A percentile compares a stretch with the other conserved stretches of the same genome.
Evolutionary conservation across 2,888 invertebrate genomes (phyloP).

Genomic region (Aleiodes testaceus): DNA sequence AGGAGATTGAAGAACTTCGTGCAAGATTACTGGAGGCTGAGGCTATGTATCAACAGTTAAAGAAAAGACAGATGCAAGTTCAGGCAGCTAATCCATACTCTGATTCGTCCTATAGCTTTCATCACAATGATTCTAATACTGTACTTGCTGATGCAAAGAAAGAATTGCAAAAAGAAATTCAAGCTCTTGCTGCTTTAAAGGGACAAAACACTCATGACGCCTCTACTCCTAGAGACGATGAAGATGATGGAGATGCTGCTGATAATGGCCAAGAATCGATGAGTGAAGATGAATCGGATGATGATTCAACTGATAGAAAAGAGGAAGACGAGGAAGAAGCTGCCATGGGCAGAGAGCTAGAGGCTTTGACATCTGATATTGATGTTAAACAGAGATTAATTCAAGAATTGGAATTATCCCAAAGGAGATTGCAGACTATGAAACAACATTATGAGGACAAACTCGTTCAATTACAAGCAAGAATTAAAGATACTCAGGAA

Average conservation of each 20-base stretch:
- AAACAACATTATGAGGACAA: conserved; percentile 95
- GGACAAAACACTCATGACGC: conserved; percentile 63
- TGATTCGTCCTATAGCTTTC: conserved; percentile 77
- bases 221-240: conserved; percentile 72
- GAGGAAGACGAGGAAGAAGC: conserved; percentile 74
- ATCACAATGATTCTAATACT: conserved; percentile 77
- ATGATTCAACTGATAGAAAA: conserved; percentile 78
- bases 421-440: conserved; percentile 88
- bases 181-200: conserved; percentile 73
- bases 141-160: conserved; percentile 86
- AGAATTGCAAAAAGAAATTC: conserved; percentile 82
- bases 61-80: conserved; percentile 71
- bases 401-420: conserved; percentile 92
- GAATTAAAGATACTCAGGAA: conserved; percentile 90
- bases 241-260: conserved; percentile 74
- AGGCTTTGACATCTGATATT: conserved; percentile 93
- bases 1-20: conserved; percentile 92
- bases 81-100: conserved; percentile 67
- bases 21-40: conserved; percentile 93
- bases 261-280: conserved; percentile 75
- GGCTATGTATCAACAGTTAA: conserved; percentile 83
- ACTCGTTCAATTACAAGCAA: conserved; percentile 85
- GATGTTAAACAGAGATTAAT: conserved; percentile 95
- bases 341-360: conserved; percentile 86
- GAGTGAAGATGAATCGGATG: conserved; percentile 77